Conservation (phyloP, 2,797 vertebrate genomes). For the Hippopotamyrus pictus region DNA sequence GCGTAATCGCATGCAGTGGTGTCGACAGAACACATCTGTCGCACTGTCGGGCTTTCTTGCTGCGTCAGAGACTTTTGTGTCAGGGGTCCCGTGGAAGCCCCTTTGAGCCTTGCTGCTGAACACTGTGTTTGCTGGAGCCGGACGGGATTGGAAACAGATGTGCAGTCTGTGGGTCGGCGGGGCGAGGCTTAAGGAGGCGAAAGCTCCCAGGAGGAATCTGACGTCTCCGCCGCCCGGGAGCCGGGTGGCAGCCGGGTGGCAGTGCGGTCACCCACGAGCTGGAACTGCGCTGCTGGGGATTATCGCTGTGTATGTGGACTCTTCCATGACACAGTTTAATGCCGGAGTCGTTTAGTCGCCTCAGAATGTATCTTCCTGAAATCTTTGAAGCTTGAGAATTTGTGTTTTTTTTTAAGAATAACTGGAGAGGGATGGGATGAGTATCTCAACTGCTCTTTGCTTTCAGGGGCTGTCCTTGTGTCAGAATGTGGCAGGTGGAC, state of each 20-base stretch:
- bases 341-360: neutral
- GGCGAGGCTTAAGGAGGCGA: neutral
- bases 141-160: conserved; percentile 11
- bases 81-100: neutral
- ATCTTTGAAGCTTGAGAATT: neutral
- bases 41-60: neutral
- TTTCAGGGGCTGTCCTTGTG: neutral
- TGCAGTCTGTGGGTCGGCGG: neutral
- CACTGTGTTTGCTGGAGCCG: neutral
- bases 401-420: neutral
- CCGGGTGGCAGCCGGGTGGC: neutral
- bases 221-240: neutral
- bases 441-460: neutral
- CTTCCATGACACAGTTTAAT: neutral
- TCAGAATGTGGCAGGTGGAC: neutral
- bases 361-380: neutral
- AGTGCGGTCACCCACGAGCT: neutral
- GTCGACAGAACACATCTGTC: neutral
- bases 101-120: neutral
- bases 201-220: conserved; percentile 6
- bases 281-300: neutral
- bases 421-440: neutral
- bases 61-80: neutral
- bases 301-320: neutral
- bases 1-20: neutral